These are phyloP conservation scores for Tachysurus fulvidraco DNA, from an alignment of 2,113 vertebrate genomes.

Conservation along the genomic window DNA sequence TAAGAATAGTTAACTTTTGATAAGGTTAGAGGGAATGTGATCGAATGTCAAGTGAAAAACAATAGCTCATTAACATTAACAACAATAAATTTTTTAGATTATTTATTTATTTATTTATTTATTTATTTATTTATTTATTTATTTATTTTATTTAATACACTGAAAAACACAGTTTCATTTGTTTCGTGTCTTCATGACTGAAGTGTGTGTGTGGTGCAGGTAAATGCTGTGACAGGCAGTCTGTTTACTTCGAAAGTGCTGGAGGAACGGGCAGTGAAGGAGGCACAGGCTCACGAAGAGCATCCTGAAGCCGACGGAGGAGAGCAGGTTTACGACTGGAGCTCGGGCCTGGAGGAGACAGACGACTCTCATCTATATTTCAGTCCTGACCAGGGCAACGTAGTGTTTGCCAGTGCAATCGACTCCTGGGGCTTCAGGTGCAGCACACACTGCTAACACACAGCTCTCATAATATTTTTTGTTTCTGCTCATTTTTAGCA, in stretches of 20 bases:
- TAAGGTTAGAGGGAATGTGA: neutral
- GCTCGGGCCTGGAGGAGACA: slow-evolving; percentile 83
- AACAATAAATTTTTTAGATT: too few relatives aligned
- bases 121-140: too few relatives aligned
- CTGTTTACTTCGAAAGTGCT: slow-evolving; percentile 96
- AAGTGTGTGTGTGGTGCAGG: slow-evolving; percentile 65
- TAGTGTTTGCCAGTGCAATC: slow-evolving; percentile 91
- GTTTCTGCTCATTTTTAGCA: neutral
- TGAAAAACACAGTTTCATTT: neutral
- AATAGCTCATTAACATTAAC: too few relatives aligned
- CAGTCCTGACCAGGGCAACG: slow-evolving; percentile 93
- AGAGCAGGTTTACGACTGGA: slow-evolving; percentile 93
- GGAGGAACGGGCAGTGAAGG: slow-evolving; percentile 89
- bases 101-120: too few relatives aligned
- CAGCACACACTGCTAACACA: neutral
- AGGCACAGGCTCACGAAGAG: slow-evolving; percentile 61
- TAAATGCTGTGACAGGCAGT: slow-evolving; percentile 90
- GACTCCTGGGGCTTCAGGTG: slow-evolving; percentile 98
- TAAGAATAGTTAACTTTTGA: neutral
- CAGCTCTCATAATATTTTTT: neutral
- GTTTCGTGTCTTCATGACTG: neutral
- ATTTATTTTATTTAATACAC: too few relatives aligned
- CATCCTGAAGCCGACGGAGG: slow-evolving; percentile 61
- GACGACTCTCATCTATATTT: slow-evolving; percentile 97
- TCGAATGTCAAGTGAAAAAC: neutral